A percentile compares a stretch with the other conserved stretches of the same genome.
These are phyloP conservation scores for Amphiprion percula DNA, from an alignment of 2,113 vertebrate species.

Conservation along the genomic window DNA sequence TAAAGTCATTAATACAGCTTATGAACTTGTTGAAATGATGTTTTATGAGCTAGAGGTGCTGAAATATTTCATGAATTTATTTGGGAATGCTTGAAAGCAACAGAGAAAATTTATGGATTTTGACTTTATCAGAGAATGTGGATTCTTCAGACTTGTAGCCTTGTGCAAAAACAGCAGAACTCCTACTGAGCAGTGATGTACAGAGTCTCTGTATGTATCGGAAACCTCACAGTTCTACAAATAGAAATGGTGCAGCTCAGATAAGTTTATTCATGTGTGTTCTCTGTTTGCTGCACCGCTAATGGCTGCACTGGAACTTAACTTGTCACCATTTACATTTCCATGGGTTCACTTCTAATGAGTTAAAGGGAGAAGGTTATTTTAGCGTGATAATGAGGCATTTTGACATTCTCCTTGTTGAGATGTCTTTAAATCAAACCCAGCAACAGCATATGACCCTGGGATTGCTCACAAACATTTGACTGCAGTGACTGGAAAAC, in stretches of 20 bases:
- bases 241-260: constrained; percentile 1
- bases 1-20: too few species aligned
- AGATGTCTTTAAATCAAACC: constrained; percentile 11
- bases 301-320: background rate
- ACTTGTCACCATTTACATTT: background rate
- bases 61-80: background rate
- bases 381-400: background rate
- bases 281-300: background rate
- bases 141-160: constrained; percentile 12
- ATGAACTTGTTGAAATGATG: background rate
- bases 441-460: background rate
- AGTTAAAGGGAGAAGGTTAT: background rate
- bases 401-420: background rate
- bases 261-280: background rate
- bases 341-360: background rate
- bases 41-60: background rate
- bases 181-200: constrained; percentile 25
- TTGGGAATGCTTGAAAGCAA: background rate
- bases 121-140: background rate
- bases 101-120: background rate
- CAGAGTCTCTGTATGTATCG: constrained; percentile 9
- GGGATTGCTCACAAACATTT: background rate
- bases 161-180: constrained; percentile 14
- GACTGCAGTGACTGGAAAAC: background rate
- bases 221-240: constrained; percentile 37